These are phyloP conservation scores for Aphis craccivora DNA, from an alignment of 1,140 invertebrate species.

Conservation along the genomic window DNA sequence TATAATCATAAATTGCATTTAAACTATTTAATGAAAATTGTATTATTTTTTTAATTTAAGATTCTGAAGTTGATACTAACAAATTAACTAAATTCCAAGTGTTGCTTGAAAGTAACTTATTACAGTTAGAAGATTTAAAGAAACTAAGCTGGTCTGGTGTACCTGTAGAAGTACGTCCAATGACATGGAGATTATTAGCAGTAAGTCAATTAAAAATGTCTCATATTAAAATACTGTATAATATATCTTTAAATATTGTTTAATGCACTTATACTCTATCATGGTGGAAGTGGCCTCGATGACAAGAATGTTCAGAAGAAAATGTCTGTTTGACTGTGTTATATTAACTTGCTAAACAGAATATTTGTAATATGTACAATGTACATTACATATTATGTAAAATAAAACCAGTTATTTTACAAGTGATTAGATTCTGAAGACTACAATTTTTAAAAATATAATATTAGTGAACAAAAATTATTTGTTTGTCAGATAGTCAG, in stretches of 20 bases:
- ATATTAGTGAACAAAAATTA: background rate
- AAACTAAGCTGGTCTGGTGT: conserved; percentile 96
- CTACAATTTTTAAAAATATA: background rate
- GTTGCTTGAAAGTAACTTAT: conserved; percentile 74
- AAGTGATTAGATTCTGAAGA: background rate
- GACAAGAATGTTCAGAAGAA: background rate
- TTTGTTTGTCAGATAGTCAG: too few species aligned
- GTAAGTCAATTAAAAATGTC: conserved; percentile 66
- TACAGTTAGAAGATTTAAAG: conserved; percentile 86
- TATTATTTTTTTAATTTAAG: conserved; percentile 61
- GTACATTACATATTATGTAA: too few species aligned
- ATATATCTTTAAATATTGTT: background rate
- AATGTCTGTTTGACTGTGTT: background rate
- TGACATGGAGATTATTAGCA: conserved; percentile 78
- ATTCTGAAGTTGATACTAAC: conserved; percentile 69
- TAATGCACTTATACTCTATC: background rate
- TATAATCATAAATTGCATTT: background rate
- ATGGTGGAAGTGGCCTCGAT: too few species aligned
- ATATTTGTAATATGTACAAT: too few species aligned
- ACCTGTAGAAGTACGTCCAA: conserved; percentile 80
- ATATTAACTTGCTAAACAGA: background rate
- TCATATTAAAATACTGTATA: background rate
- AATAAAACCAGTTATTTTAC: too few species aligned
- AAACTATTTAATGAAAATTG: background rate
- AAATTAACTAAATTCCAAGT: conserved; percentile 85